Base-by-base conservation (phyloP, 2,113 vertebrate genomes). In the Pomatostomus ruficeps region DNA sequence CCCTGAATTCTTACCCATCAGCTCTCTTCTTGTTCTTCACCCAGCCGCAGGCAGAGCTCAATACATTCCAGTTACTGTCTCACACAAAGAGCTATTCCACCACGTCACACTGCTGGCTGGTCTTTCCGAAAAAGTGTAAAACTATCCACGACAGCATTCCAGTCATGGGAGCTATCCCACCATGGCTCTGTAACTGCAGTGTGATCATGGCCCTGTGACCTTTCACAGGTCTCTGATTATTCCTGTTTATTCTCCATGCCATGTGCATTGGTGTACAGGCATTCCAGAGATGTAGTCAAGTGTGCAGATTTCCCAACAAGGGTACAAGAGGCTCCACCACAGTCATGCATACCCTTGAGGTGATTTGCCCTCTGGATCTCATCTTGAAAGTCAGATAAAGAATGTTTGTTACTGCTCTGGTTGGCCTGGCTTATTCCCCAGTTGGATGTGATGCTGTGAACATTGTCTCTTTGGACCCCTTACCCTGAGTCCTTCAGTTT, bases 21-120 rank as follows among this genome's bases (percentile, higher is more conserved):
- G 10, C 15, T 48, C 42, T 85, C 40, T 14, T 35, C 40, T 36
- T n/a, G 10, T 61, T 68, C 33, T 61, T 70, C 22, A 49, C 3
- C 8, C 5, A 33, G 7, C 18, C 7, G 6, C 5, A 23, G 25
- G 15, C 15, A 68, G 48, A 55, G 6, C 31, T 76, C 0, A 0
- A 9, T 28, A 76, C 2, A 33, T 9, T 18, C 21, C 25, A 48
- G 31, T 10, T 75, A 18, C 14, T 48, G 18, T 86, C 18, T 76
- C 54, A 46, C 14, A 17, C 54, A 61, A 82, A 54, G 21, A 19
- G 21, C 35, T 35, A 35, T 31, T 75, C 35, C 31, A 54, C 22
- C 25, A 19, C 25, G 10, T 75, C 35, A 18, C 18, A 26, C 19
- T 31, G 2, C 21, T 68, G 31, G 4, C 13, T 9, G 31, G 8